A percentile compares a stretch with the other conserved stretches of the same genome.
phyloP scores from a whole-genome alignment of 2,888 invertebrate species.

The Germaria angustata region DNA sequence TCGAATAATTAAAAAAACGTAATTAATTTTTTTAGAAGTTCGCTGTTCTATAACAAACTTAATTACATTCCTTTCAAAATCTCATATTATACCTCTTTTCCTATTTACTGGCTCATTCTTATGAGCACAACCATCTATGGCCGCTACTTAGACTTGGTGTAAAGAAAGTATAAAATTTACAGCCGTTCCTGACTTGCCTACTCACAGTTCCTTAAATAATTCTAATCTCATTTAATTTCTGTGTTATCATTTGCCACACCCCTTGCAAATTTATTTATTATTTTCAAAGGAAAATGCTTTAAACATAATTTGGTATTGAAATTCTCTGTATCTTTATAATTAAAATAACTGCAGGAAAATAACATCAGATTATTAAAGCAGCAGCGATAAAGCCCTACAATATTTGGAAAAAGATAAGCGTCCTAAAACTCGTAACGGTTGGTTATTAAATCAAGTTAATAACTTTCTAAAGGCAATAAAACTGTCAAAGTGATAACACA shows the following conservation, averaged over 20 bases:
- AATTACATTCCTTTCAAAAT: no score
- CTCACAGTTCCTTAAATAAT: not conserved
- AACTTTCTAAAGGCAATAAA: constrained; percentile 78
- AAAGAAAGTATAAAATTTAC: no score
- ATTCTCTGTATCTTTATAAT: constrained; percentile 43
- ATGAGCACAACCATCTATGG: no score
- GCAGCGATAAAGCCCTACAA: constrained; percentile 17
- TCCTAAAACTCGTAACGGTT: constrained; percentile 60
- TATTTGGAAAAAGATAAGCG: constrained; percentile 49
- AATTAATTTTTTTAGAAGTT: no score
- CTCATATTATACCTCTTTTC: no score
- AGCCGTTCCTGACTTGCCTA: not conserved
- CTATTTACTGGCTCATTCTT: no score
- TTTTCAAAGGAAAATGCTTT: constrained; percentile 23
- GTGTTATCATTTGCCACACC: not conserved
- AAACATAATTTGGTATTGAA: constrained; percentile 44
- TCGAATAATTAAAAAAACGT: no score
- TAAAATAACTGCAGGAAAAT: constrained; percentile 21
- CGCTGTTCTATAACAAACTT: no score
- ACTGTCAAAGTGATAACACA: constrained; percentile 77
- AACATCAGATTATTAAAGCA: not conserved
- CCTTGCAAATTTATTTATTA: constrained; percentile 17
- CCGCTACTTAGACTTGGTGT: no score
- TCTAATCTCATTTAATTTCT: constrained; percentile 36
- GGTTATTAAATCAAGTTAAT: constrained; percentile 79